Evolutionary conservation across 1,140 invertebrate genomes (phyloP).

Genomic region (Nixonia krombeini): DNA sequence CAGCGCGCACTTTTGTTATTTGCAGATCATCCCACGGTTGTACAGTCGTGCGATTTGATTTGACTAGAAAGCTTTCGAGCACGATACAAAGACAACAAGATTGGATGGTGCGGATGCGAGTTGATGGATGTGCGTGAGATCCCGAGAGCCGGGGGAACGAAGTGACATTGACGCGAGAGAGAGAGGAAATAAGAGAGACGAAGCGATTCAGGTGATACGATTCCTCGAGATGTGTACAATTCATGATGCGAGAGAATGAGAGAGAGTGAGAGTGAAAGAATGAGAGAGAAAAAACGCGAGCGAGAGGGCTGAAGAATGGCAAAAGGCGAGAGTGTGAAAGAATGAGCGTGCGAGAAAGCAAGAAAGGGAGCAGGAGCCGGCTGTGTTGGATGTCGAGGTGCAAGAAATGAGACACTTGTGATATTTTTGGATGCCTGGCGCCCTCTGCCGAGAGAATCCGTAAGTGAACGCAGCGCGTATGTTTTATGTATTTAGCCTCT

Average conservation of each 20-base stretch:
- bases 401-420: slow-evolving; percentile 14
- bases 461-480: not conserved
- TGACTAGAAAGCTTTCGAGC: slow-evolving; percentile 72
- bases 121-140: slow-evolving; percentile 72
- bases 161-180: slow-evolving; percentile 45
- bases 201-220: no score
- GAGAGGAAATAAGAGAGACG: no score
- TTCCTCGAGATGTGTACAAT: slow-evolving; percentile 47
- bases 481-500: not conserved
- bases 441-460: not conserved
- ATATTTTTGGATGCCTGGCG: not conserved
- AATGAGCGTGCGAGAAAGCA: slow-evolving; percentile 29
- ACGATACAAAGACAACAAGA: slow-evolving; percentile 72
- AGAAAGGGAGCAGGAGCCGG: slow-evolving; percentile 10
- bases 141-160: slow-evolving; percentile 61
- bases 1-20: slow-evolving; percentile 68
- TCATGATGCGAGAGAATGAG: slow-evolving; percentile 38
- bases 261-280: slow-evolving; percentile 12
- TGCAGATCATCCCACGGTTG: slow-evolving; percentile 70
- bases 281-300: slow-evolving; percentile 17
- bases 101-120: slow-evolving; percentile 71
- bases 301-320: slow-evolving; percentile 22
- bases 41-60: slow-evolving; percentile 71
- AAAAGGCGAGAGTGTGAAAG: slow-evolving; percentile 31
- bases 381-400: slow-evolving; percentile 10